These are phyloP conservation scores for Sebastes melanostomus DNA, from an alignment of 2,797 vertebrate species.

Conservation along the genomic window DNA sequence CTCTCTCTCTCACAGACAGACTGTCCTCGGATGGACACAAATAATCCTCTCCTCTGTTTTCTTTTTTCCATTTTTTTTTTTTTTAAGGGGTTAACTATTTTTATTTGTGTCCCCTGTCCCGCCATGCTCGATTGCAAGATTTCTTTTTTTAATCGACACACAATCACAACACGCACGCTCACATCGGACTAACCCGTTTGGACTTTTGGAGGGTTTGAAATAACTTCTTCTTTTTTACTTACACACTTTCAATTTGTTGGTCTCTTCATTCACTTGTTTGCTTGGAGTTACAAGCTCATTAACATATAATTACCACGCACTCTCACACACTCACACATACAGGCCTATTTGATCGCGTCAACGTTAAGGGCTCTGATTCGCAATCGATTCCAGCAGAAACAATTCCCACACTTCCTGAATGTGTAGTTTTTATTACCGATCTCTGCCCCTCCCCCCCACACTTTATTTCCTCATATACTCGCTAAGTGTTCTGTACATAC, in stretches of 20 bases:
- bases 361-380: slow-evolving; percentile 74
- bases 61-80: slow-evolving; percentile 7
- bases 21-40: slow-evolving; percentile 15
- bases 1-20: slow-evolving; percentile 24
- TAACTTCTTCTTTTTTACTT: not conserved
- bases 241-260: slow-evolving; percentile 10
- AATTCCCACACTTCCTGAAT: slow-evolving; percentile 58
- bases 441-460: not conserved
- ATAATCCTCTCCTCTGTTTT: not conserved
- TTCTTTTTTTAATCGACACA: slow-evolving; percentile 31
- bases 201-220: slow-evolving; percentile 42
- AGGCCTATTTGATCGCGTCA: slow-evolving; percentile 41
- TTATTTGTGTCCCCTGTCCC: slow-evolving; percentile 1
- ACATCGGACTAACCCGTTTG: slow-evolving; percentile 23
- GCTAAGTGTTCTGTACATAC: slow-evolving; percentile 32
- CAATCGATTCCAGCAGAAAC: slow-evolving; percentile 69
- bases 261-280: slow-evolving; percentile 42
- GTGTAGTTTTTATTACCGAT: slow-evolving; percentile 58
- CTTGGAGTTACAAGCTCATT: slow-evolving; percentile 48
- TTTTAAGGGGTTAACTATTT: not conserved
- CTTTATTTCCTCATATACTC: slow-evolving; percentile 21
- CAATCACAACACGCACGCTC: slow-evolving; percentile 22
- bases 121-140: slow-evolving; percentile 20
- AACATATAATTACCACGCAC: not conserved
- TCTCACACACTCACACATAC: slow-evolving; percentile 8